These are phyloP conservation scores for Rallus limicola DNA, from an alignment of 2,113 vertebrate genomes.

Conservation along the genomic window DNA sequence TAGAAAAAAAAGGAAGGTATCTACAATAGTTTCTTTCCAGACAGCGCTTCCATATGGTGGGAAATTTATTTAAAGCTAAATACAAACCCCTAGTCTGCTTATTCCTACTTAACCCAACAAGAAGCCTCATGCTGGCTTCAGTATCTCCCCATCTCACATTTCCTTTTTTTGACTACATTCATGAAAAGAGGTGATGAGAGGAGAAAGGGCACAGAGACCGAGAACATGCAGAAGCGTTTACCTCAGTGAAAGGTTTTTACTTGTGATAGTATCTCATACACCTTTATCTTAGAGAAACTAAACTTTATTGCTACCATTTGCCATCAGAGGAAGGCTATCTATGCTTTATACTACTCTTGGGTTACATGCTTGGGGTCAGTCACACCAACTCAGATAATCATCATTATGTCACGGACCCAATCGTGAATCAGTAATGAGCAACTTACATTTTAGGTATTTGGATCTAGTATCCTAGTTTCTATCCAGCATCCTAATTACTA, in stretches of 20 bases:
- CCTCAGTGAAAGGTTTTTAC: not conserved
- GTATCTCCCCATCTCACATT: not conserved
- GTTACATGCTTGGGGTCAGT: not conserved
- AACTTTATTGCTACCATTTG: not conserved
- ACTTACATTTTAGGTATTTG: not conserved
- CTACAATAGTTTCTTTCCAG: not conserved
- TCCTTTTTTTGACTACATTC: not conserved
- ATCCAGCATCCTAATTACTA: not conserved
- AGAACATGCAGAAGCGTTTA: not conserved
- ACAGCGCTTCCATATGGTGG: not conserved
- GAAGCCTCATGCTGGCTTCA: not conserved
- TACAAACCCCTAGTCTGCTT: not conserved
- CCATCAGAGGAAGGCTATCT: not conserved
- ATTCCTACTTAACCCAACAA: not conserved
- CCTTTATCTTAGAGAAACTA: not conserved
- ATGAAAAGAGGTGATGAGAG: accelerated
- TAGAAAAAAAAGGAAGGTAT: not conserved
- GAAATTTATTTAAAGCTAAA: not conserved
- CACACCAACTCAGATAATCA: not conserved
- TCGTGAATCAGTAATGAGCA: not conserved
- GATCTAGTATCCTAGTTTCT: not conserved
- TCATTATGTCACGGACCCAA: not conserved
- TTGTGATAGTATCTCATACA: not conserved
- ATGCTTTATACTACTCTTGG: not conserved
- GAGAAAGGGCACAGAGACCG: not conserved